Evolutionary conservation across 1,140 invertebrate species (phyloP).

Genomic region (Formica selysi): DNA sequence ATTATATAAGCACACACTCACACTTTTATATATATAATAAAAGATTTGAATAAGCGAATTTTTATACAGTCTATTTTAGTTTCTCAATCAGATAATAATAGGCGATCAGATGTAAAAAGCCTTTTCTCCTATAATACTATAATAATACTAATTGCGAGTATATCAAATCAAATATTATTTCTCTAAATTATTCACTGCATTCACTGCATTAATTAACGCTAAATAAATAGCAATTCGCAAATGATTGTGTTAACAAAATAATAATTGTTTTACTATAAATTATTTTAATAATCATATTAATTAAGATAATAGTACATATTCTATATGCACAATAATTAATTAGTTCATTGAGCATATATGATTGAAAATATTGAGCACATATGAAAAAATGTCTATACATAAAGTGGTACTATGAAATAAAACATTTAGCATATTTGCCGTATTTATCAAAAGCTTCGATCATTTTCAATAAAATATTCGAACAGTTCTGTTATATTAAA

Average conservation of each 20-base stretch:
- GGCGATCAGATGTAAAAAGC: too few relatives aligned
- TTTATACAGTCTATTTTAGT: neutral
- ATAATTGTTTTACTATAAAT: neutral
- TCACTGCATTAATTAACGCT: neutral
- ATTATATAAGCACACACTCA: neutral
- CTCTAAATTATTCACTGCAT: neutral
- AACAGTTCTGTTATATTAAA: constrained; percentile 24
- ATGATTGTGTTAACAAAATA: constrained; percentile 3
- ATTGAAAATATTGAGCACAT: neutral
- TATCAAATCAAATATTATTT: neutral
- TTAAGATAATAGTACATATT: neutral
- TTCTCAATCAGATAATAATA: neutral
- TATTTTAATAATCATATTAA: constrained; percentile 12
- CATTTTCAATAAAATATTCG: constrained; percentile 1
- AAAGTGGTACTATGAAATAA: constrained; percentile 5
- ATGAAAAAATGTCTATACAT: neutral
- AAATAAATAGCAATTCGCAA: neutral
- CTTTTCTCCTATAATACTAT: neutral
- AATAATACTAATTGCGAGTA: neutral
- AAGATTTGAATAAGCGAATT: neutral
- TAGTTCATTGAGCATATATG: neutral
- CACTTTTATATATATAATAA: neutral
- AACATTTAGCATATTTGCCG: neutral
- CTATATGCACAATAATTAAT: too few relatives aligned
- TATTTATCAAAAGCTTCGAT: neutral